Evolutionary conservation across 2,113 vertebrate genomes (phyloP).

Genomic region (Ascaphus truei): DNA sequence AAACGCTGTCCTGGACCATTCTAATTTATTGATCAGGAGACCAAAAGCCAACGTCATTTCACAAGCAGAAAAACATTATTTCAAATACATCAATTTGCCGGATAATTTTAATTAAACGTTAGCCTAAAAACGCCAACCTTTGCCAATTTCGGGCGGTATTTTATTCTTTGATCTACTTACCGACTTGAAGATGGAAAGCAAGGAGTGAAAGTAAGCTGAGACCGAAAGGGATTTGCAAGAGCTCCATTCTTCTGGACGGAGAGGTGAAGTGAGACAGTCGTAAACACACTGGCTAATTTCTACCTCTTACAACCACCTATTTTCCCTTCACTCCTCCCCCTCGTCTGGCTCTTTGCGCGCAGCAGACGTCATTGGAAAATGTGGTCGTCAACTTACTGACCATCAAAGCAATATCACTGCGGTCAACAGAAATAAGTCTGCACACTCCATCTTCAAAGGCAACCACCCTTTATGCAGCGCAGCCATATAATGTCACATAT

Average conservation of each 20-base stretch:
- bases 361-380: slow-evolving; percentile 6
- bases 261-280: neutral
- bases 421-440: neutral
- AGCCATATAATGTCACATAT: neutral
- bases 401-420: neutral
- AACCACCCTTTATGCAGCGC: neutral
- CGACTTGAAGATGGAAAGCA: neutral
- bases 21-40: too few relatives aligned
- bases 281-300: neutral
- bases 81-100: too few relatives aligned
- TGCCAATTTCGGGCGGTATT: too few relatives aligned
- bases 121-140: too few relatives aligned
- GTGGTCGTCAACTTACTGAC: neutral
- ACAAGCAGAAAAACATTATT: too few relatives aligned
- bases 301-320: neutral
- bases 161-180: too few relatives aligned
- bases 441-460: neutral
- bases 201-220: neutral
- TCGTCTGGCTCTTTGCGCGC: neutral
- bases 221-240: neutral
- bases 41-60: too few relatives aligned
- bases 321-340: neutral
- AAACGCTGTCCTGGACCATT: too few relatives aligned
- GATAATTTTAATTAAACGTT: too few relatives aligned
- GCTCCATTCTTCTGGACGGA: neutral